Base-by-base conservation (phyloP, 2,113 vertebrate genomes). In the Tachycineta bicolor region DNA sequence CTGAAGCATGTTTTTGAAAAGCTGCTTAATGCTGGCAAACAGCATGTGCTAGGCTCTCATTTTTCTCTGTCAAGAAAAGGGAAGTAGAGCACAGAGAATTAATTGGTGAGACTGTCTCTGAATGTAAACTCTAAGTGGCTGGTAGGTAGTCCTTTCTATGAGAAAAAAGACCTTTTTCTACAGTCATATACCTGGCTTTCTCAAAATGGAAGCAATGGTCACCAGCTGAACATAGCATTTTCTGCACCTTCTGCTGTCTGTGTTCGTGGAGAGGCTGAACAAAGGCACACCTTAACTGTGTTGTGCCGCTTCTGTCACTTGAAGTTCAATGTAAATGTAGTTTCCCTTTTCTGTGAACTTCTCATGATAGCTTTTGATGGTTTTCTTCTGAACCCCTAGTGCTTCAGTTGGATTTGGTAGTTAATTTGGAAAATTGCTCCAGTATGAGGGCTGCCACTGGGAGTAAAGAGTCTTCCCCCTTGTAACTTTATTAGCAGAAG, bases 31-130 rank as follows among this genome's bases (percentile, higher is more conserved):
- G 11, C 59, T 83, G 58, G 92, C 62, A 92, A 92, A 93, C 47
- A 73, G 50, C 73, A 55, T 43, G n/a, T 79, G 46, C 55, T 56
- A 39, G 90, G 19, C 12, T 90, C 62, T 90, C 73, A 76, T 96
- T 88, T 93, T 87, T 95, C 60, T 68, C 76, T 94, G 75, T 59
- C 87, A 88, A 80, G 85, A 58, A 90, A 78, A 64, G 70, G 24
- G 58, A 94, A 90, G 59, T 37, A 73, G 67, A 88, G 37, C 63
- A 73, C 41, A 92, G 67, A 85, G 22, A 90, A 92, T 93, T 85
- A 93, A 88, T 63, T 93, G 67, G 21, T 44, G 49, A 93, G n/a
- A 81, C 22, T 2, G 0, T 58, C 49, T 83, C 73, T 80, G 78
- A 87, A 91, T 44, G 47, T 39, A 82, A 93, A 87, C 81, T 75